These are phyloP conservation scores for Phalloptychus januarius DNA, from an alignment of 2,797 vertebrate genomes.

Conservation along the genomic window DNA sequence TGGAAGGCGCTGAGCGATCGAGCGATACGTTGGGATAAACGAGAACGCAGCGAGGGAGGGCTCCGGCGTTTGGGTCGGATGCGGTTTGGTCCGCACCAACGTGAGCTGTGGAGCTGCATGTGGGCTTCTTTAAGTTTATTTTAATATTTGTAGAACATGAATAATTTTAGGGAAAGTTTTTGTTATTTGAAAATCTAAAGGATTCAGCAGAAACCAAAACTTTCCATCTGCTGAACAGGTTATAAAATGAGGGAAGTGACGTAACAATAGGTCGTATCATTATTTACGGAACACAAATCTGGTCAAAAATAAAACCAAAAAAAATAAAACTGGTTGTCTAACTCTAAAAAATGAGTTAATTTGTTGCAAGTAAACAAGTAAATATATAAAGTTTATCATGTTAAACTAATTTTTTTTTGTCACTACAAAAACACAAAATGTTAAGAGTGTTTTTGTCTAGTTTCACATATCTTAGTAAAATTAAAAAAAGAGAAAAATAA, in stretches of 20 bases:
- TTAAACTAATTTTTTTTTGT: too few relatives aligned
- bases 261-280: background rate
- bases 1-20: constrained; percentile 50
- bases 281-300: background rate
- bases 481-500: too few relatives aligned
- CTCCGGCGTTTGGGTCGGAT: constrained; percentile 12
- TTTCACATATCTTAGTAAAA: too few relatives aligned
- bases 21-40: constrained; percentile 54
- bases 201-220: background rate
- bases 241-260: background rate
- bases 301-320: background rate
- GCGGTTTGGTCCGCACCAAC: constrained; percentile 19
- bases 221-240: background rate
- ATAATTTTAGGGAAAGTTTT: constrained; percentile 9
- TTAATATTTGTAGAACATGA: constrained; percentile 19
- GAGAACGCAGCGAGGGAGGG: constrained; percentile 18
- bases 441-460: too few relatives aligned
- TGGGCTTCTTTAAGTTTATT: constrained; percentile 22
- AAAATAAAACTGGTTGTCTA: too few relatives aligned
- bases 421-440: too few relatives aligned
- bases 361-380: too few relatives aligned
- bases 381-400: too few relatives aligned
- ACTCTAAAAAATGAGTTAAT: too few relatives aligned
- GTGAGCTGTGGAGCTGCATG: constrained; percentile 2
- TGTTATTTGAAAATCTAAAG: background rate